Base-by-base conservation (phyloP, 2,888 invertebrate species). In the Conus canariensis region DNA sequence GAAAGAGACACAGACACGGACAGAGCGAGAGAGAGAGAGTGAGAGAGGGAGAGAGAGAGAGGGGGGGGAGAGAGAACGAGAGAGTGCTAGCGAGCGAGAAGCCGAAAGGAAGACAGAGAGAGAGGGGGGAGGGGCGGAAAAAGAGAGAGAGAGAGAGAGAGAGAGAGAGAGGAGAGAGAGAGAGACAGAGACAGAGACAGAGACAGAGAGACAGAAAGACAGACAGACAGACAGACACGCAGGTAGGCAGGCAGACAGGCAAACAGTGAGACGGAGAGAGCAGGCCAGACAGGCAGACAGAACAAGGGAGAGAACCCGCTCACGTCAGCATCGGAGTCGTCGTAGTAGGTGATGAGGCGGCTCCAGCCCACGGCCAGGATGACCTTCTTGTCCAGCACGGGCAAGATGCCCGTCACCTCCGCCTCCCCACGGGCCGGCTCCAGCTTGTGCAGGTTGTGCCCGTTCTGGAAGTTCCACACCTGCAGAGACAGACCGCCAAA, bases 401-500 rank as follows among this genome's bases (percentile, higher is more conserved):
- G 94, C 85, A 96, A 91, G 60, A 96, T 94, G 25, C 96, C 96
- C 0, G 96, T 96, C 30, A 96, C 95, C 90, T 96, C 96, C 2
- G 95, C 94, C 90, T 96, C 96, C 0, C 93, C 94, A 30, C 94
- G 94, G 19, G 95, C 94, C 10, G 95, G 92, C 90, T 96, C 95
- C 88, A 96, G 93, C 88, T 95, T 95, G 91, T 96, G 96, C 30
- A 96, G 92, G 90, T 95, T 95, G 91, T 96, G 96, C 10, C 96
- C 96, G 92, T 95, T 96, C 91, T 96, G 96, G 91, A 96, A 95
- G 92, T 96, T 96, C 96, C 96, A 96, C 30, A 96, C 95, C 96
- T 96, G 90, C 8, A 25, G 16, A 16, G 64, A 16, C 64, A 74
- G 8, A n/a, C 8, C 74, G 19, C 10, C 64, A 64, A 64, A 64